A percentile compares a stretch with the other conserved stretches of the same genome.
These are phyloP conservation scores for Augiades crinisus DNA, from an alignment of 2,888 invertebrate species.

Conservation along the genomic window DNA sequence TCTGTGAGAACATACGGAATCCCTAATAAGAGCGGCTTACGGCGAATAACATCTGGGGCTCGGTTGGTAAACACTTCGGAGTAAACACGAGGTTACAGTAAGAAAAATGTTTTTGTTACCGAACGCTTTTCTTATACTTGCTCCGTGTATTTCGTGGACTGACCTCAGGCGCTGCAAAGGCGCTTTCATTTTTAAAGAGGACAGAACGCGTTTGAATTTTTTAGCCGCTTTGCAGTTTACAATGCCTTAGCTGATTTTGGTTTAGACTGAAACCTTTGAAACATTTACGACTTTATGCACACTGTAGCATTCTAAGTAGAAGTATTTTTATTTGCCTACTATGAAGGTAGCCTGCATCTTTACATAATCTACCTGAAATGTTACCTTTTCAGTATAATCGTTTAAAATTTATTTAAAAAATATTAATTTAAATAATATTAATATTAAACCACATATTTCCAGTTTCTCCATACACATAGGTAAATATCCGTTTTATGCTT, in stretches of 20 bases:
- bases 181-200: constrained; percentile 21
- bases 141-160: constrained; percentile 44
- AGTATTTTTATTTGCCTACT: no score
- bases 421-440: no score
- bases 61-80: constrained; percentile 72
- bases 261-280: neutral
- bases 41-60: constrained; percentile 76
- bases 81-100: constrained; percentile 70
- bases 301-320: no score
- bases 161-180: constrained; percentile 21
- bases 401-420: no score
- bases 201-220: constrained; percentile 16
- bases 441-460: no score
- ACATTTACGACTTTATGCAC: neutral
- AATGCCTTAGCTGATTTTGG: constrained; percentile 3
- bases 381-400: no score
- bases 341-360: no score
- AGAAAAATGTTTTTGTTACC: constrained; percentile 76
- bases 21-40: constrained; percentile 78
- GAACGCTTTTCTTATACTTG: constrained; percentile 55
- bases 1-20: constrained; percentile 66
- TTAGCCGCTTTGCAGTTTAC: constrained; percentile 4
- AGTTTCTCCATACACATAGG: no score
- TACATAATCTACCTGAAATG: no score
- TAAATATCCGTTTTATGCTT: no score